Base-by-base conservation (phyloP, 2,797 vertebrate genomes). In the Crypturellus tataupa region DNA sequence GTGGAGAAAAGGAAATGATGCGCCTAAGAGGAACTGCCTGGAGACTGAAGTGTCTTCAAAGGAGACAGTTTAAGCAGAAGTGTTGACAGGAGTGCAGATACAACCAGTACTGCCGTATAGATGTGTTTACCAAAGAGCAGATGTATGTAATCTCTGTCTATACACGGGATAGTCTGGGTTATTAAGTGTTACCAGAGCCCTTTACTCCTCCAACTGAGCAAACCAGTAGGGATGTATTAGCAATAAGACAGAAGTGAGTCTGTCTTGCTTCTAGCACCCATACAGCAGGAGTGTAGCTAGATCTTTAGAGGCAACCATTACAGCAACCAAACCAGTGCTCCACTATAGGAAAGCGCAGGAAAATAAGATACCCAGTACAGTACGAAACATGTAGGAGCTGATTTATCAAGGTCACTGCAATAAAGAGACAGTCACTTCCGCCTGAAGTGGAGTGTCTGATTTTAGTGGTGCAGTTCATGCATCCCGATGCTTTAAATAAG, bases 1-100 rank as follows among this genome's bases (percentile, higher is more conserved):
- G 84, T 76, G 67, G 70, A 58, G 40, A 58, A 80, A 23, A 55
- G 84, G 92, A 94, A 94, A 80, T 69, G 21, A 63, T 89, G 85
- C 53, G 89, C 70, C 87, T 71, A 65, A 89, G 59, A 96, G 89
- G 86, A 94, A 72, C 73, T 87, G 87, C 90, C 93, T 83, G 90
- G 18, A 89, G 94, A 42, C 42, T 51, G 14, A 23, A 92, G 47
- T 18, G 84, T 80, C 86, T 96, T 92, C 88, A 89, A 40, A 93
- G 68, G 71, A 96, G 84, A 71, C 69, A 40, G 64, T 80, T 56
- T 27, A 75, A 80, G 76, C 84, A 67, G 81, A 92, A 87, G 87
- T 80, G 92, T 23, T 95, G 92, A 95, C 90, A 94, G 84, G 69
- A 78, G 53, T 81, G 27, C 58, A 59, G 88, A 47, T 3, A 72